Evolutionary conservation across 1,140 invertebrate genomes (phyloP).

Genomic region (Anoplolepis gracilipes): DNA sequence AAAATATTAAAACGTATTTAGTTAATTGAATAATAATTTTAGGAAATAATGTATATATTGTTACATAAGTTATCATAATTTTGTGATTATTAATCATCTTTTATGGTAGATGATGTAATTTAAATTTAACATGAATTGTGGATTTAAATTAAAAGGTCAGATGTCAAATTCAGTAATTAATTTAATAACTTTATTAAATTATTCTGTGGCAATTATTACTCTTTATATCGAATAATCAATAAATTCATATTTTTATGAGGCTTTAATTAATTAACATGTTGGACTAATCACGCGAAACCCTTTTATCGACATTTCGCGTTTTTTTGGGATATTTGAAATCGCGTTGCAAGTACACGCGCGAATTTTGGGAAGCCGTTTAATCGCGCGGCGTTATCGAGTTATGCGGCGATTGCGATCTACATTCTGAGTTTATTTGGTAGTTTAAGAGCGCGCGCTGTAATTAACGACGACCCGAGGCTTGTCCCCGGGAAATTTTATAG

Average conservation of each 20-base stretch:
- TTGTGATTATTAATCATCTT: background rate
- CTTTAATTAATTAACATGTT: slow-evolving; percentile 39
- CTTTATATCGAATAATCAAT: background rate
- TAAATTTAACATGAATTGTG: slow-evolving; percentile 1
- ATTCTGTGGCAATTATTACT: background rate
- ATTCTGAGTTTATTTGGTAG: slow-evolving; percentile 44
- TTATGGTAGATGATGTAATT: background rate
- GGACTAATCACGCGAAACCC: slow-evolving; percentile 1
- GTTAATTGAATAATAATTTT: background rate
- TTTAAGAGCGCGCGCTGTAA: slow-evolving; percentile 57
- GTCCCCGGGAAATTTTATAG: slow-evolving; percentile 73
- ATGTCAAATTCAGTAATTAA: background rate
- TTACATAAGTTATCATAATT: background rate
- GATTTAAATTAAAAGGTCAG: slow-evolving; percentile 1
- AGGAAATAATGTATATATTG: background rate
- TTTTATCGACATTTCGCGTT: slow-evolving; percentile 18
- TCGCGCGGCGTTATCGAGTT: slow-evolving; percentile 56
- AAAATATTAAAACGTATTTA: too few species aligned
- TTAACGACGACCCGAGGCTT: slow-evolving; percentile 66
- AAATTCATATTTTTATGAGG: slow-evolving; percentile 5
- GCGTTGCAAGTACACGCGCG: background rate
- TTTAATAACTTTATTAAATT: background rate
- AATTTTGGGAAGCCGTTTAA: slow-evolving; percentile 35
- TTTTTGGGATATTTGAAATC: slow-evolving; percentile 42
- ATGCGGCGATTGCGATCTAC: slow-evolving; percentile 63